phyloP scores from a whole-genome alignment of 2,888 invertebrate genomes.

The Heliconius charithonia region DNA sequence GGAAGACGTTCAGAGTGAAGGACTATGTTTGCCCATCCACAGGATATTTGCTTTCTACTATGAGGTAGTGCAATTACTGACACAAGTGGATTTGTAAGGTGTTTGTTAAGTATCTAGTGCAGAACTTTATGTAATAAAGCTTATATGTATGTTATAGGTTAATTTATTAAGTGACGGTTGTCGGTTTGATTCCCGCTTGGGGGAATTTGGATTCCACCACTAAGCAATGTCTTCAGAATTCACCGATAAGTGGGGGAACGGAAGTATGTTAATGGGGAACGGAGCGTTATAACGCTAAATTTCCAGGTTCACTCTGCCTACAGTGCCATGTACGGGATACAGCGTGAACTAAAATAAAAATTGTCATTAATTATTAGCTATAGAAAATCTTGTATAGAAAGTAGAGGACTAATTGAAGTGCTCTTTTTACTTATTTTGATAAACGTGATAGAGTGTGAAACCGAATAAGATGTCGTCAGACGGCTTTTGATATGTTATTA shows the following conservation, averaged over 20 bases:
- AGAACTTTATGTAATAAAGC: neutral
- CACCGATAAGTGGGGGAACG: neutral
- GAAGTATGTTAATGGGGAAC: too few relatives aligned
- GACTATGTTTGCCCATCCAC: constrained; percentile 34
- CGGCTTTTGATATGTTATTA: too few relatives aligned
- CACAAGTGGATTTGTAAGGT: constrained; percentile 32
- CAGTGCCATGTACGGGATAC: neutral
- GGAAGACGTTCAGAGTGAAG: constrained; percentile 28
- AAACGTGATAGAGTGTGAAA: too few relatives aligned
- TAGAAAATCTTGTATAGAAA: neutral
- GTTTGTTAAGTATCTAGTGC: constrained; percentile 14
- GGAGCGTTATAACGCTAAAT: neutral
- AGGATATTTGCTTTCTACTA: constrained; percentile 32
- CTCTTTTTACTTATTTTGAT: too few relatives aligned
- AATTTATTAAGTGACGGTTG: neutral
- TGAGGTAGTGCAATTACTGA: constrained; percentile 36
- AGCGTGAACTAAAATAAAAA: neutral
- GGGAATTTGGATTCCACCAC: neutral
- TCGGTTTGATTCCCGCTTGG: neutral
- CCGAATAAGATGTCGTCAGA: too few relatives aligned
- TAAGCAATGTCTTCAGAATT: neutral
- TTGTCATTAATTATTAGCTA: neutral
- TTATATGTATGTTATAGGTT: too few relatives aligned
- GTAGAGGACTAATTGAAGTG: too few relatives aligned
- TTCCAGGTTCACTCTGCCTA: neutral